Evolutionary conservation across 2,797 vertebrate species (phyloP).

Genomic region (Cheirogaleus major): DNA sequence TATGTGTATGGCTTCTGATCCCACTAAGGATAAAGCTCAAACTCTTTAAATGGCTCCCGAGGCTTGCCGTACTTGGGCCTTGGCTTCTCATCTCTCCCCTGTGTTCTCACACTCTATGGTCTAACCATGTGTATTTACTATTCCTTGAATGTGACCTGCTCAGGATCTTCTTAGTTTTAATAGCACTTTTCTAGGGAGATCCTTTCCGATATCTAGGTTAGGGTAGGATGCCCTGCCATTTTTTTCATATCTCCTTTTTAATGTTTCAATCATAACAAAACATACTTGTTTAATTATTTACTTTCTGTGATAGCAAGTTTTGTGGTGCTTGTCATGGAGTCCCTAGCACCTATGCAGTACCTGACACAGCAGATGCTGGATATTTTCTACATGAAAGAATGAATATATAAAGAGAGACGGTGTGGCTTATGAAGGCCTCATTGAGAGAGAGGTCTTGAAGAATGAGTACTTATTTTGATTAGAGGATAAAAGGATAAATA

Average conservation of each 20-base stretch:
- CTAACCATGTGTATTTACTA: background rate
- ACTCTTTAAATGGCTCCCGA: background rate
- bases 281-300: background rate
- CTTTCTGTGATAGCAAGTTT: conserved; percentile 18
- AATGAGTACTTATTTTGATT: background rate
- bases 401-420: background rate
- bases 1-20: background rate
- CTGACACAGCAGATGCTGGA: background rate
- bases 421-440: background rate
- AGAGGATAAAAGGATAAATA: background rate
- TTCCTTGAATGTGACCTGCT: background rate
- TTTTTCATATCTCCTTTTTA: background rate
- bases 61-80: background rate
- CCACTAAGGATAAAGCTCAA: background rate
- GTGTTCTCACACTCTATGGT: background rate
- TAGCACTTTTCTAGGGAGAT: background rate
- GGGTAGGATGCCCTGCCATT: background rate
- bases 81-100: background rate
- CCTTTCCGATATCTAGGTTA: background rate
- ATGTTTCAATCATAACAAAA: conserved; percentile 42
- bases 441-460: background rate
- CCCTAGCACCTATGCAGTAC: background rate
- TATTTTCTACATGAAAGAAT: background rate
- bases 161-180: background rate
- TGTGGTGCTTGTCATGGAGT: background rate